Evolutionary conservation across 53 echinoderm and acorn worm species (phyloP).

Genomic region (Hippasteria phrygiana): DNA sequence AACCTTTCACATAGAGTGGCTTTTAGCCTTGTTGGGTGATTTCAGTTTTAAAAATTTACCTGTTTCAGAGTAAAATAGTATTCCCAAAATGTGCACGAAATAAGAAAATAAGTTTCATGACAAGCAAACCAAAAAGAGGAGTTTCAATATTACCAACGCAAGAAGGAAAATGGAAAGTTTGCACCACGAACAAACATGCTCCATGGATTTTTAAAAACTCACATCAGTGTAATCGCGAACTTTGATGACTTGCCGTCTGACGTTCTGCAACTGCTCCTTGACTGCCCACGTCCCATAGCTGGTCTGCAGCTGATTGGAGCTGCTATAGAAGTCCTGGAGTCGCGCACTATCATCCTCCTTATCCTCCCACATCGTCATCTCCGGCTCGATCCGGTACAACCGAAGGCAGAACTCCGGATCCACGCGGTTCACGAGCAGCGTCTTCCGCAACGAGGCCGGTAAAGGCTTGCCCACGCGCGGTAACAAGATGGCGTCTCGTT

Average conservation of each 20-base stretch:
- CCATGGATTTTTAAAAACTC: too few relatives aligned
- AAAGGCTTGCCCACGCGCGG: slow-evolving; percentile 93
- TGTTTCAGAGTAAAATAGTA: too few relatives aligned
- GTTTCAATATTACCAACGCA: too few relatives aligned
- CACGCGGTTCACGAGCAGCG: slow-evolving; percentile 85
- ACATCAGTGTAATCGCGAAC: slow-evolving; percentile 95
- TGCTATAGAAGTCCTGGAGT: slow-evolving; percentile 85
- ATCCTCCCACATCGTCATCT: slow-evolving; percentile 98
- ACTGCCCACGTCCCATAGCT: slow-evolving; percentile 93
- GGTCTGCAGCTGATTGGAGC: slow-evolving; percentile 73
- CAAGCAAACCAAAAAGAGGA: too few relatives aligned
- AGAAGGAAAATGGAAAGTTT: too few relatives aligned
- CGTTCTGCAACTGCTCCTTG: slow-evolving; percentile 81
- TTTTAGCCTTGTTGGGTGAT: too few relatives aligned
- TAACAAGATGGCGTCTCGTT: slow-evolving; percentile 80
- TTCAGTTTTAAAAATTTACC: too few relatives aligned
- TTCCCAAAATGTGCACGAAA: too few relatives aligned
- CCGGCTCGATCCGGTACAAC: slow-evolving; percentile 89
- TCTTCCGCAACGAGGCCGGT: slow-evolving; percentile 83
- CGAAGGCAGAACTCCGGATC: slow-evolving; percentile 86
- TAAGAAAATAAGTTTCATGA: too few relatives aligned
- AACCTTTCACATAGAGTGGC: too few relatives aligned
- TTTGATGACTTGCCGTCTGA: slow-evolving; percentile 89
- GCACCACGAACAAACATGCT: too few relatives aligned
- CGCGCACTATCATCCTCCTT: slow-evolving; percentile 82